A percentile compares a stretch with the other conserved stretches of the same genome.
Conservation (phyloP, 2,113 vertebrate species). For the Dromiciops gliroides region DNA sequence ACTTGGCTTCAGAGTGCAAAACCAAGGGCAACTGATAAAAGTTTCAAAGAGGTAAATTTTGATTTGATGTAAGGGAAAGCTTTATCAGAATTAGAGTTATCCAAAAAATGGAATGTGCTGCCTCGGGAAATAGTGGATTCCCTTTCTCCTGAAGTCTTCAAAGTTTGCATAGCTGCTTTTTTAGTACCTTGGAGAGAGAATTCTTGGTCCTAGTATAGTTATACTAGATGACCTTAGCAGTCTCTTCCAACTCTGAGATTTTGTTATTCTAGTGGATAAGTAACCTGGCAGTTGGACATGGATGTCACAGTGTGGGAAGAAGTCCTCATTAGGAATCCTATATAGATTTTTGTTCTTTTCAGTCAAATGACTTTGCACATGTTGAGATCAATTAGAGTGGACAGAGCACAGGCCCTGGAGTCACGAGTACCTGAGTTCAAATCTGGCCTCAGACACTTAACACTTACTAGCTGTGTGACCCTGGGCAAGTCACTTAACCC, state of each 20-base stretch:
- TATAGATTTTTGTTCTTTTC: not conserved
- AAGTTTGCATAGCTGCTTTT: not conserved
- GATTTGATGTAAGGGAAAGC: no score
- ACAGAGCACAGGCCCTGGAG: no score
- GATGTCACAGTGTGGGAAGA: not conserved
- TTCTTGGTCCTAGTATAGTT: not conserved
- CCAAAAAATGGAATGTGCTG: not conserved
- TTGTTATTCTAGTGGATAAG: not conserved
- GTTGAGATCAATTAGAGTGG: not conserved
- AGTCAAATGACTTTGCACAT: not conserved
- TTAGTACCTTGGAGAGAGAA: not conserved
- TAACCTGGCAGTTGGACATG: not conserved
- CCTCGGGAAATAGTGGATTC: not conserved
- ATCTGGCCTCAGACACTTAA: no score
- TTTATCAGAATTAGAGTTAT: not conserved
- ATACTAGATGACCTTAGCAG: not conserved
- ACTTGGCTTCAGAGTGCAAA: no score
- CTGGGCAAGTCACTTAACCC: no score
- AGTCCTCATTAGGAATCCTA: not conserved
- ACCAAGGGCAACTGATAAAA: no score
- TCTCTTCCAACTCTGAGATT: not conserved
- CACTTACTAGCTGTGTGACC: no score
- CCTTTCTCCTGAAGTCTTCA: not conserved
- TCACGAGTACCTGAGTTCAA: no score
- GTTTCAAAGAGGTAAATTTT: no score